Conservation (phyloP, 1,140 invertebrate species). For the Megalopta genalis region DNA sequence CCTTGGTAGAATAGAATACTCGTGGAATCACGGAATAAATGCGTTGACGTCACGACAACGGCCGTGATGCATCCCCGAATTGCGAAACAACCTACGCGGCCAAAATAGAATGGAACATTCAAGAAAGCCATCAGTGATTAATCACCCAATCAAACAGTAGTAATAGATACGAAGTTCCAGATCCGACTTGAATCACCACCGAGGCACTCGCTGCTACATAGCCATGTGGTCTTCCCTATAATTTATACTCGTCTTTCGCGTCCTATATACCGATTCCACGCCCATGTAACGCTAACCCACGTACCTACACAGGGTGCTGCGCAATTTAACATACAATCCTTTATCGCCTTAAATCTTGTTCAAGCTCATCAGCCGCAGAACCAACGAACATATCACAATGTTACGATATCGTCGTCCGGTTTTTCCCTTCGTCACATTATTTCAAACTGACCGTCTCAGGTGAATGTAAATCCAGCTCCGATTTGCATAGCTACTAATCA, state of each 20-base stretch:
- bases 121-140: constrained; percentile 31
- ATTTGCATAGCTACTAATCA: neutral
- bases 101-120: constrained; percentile 30
- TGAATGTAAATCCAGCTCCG: neutral
- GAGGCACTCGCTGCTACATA: constrained; percentile 36
- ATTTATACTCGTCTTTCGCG: constrained; percentile 44
- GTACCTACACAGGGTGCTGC: neutral
- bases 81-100: constrained; percentile 7
- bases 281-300: constrained; percentile 38
- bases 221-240: constrained; percentile 47
- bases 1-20: neutral
- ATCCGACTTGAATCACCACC: constrained; percentile 41
- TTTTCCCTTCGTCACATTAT: neutral
- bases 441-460: neutral
- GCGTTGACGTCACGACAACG: neutral
- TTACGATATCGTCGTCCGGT: neutral
- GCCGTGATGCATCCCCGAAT: constrained; percentile 18
- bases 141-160: constrained; percentile 38
- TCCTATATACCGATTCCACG: constrained; percentile 46
- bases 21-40: neutral
- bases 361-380: neutral
- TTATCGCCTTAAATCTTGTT: constrained; percentile 20
- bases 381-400: neutral
- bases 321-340: constrained; percentile 24
- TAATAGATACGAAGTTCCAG: constrained; percentile 35